Base-by-base conservation (phyloP, 2,113 vertebrate species). In the Pampusana beccarii region DNA sequence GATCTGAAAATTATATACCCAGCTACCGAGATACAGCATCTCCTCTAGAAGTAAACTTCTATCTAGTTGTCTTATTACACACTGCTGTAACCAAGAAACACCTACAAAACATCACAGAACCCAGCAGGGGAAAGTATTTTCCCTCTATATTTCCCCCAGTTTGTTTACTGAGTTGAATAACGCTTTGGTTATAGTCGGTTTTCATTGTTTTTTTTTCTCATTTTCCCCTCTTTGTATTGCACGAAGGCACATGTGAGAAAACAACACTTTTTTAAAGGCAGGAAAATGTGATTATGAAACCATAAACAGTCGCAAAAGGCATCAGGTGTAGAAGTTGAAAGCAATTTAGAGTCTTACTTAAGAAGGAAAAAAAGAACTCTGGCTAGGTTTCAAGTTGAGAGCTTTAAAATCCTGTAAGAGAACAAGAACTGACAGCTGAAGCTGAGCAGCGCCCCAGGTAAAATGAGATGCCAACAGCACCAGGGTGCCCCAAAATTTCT, bases 201-300 rank as follows among this genome's bases (percentile, higher is more conserved):
- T 89, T 93, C 57, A 16, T 20, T 10, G 46, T 34, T 67, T 88
- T 80, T 38, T 67, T 86, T 83, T 94, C 86, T 86, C 80, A 57
- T 81, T 94, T 93, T 62, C 61, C 38, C 67, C 71, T 64, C 46
- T 80, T 48, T 72, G 28, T 46, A 26, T 17, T 26, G 29, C 9
- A 31, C 8, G 53, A 86, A 86, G 69, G 38, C 10, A 25, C 50
- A 31, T 8, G 57, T 40, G 84, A 90, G 56, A 93, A 90, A 92
- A 89, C 64, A 83, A 31, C 29, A 21, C 77, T 19, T 54, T 51
- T 71, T 40, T 26, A 79, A 93, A 90, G 80, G 73, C 61, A 93
- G 93, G 91, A 69, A 96, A 96, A 94, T 34, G 69, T n/a, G 80
- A 94, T 69, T 79, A 16, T 17, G 44, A 94, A 95, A 96, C 80